A percentile compares a stretch with the other conserved stretches of the same genome.
Evolutionary conservation across 2,888 invertebrate species (phyloP).

Genomic region (Drepana falcataria): DNA sequence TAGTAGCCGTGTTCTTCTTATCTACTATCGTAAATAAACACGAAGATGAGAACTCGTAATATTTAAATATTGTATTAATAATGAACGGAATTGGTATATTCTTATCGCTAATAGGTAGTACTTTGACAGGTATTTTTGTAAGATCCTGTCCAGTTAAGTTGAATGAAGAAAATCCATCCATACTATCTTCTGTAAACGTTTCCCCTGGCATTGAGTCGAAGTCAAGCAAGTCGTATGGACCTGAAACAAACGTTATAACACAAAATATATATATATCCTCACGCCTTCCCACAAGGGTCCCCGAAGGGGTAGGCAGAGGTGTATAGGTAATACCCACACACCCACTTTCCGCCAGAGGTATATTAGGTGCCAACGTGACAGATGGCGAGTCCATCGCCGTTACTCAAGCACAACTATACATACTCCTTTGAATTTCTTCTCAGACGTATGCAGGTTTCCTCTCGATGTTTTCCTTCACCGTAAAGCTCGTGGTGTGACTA

Average conservation of each 20-base stretch:
- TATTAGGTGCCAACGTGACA: too few relatives aligned
- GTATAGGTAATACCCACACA: too few relatives aligned
- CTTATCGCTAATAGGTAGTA: neutral
- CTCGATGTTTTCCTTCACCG: too few relatives aligned
- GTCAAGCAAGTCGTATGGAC: neutral
- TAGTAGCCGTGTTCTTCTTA: neutral
- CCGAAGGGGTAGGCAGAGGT: too few relatives aligned
- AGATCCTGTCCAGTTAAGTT: neutral
- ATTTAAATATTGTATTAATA: neutral
- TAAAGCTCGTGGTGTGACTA: too few relatives aligned
- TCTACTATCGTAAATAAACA: neutral
- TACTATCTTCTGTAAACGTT: neutral
- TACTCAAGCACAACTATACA: too few relatives aligned
- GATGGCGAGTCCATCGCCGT: too few relatives aligned
- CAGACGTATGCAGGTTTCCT: too few relatives aligned
- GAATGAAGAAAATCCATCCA: neutral
- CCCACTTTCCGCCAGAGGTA: too few relatives aligned
- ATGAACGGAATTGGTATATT: neutral
- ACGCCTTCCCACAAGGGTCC: too few relatives aligned
- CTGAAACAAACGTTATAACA: neutral
- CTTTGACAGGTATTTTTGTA: neutral
- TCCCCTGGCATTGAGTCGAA: neutral
- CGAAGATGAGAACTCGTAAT: constrained; percentile 2
- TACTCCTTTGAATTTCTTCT: too few relatives aligned
- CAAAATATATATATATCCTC: neutral